Evolutionary conservation across 2,113 vertebrate genomes (phyloP).

Genomic region (Galemys pyrenaicus): DNA sequence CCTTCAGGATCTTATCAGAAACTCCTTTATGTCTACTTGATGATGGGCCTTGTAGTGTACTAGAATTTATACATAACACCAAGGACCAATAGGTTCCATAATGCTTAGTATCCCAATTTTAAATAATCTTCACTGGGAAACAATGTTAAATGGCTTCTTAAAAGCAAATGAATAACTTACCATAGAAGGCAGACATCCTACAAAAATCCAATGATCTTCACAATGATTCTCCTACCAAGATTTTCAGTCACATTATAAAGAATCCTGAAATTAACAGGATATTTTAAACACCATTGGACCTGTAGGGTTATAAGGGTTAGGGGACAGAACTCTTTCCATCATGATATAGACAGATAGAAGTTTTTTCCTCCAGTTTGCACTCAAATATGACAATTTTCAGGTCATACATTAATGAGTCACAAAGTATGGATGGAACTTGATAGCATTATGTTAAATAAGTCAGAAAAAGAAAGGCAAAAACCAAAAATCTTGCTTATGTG

Average conservation of each 20-base stretch:
- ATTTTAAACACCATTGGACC: neutral
- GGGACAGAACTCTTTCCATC: neutral
- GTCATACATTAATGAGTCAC: neutral
- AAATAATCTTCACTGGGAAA: neutral
- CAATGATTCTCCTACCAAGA: neutral
- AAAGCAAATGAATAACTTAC: neutral
- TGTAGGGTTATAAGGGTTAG: rapidly evolving
- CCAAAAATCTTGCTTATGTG: neutral
- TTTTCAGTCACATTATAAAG: neutral
- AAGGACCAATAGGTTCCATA: too few relatives aligned
- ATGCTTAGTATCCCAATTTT: neutral
- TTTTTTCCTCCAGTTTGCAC: too few relatives aligned
- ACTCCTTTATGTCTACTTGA: neutral
- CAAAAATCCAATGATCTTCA: neutral
- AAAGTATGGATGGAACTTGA: neutral
- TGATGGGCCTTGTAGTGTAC: neutral
- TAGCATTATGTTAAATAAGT: neutral
- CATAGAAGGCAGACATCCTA: neutral
- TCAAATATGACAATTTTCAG: neutral
- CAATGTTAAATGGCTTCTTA: neutral
- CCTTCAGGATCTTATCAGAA: neutral
- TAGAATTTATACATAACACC: neutral
- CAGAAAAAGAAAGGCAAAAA: neutral
- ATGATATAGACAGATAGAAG: too few relatives aligned
- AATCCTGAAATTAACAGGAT: neutral